A percentile compares a stretch with the other conserved stretches of the same genome.
Conservation (phyloP, 2,888 invertebrate species). For the Macropis europaea region DNA sequence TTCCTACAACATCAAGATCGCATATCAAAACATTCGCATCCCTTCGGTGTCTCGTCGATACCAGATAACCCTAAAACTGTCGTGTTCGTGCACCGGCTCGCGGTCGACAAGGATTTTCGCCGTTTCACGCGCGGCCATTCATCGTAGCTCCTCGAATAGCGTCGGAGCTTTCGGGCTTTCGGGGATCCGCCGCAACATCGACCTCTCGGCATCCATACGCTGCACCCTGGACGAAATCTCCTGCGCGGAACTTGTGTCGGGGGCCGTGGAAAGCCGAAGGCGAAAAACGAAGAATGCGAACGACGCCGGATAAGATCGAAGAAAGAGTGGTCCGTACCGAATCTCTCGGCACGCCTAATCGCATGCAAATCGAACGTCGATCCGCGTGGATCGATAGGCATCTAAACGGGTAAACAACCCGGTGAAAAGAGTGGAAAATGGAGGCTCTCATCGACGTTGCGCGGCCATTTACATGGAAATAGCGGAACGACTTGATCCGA, state of each 20-base stretch:
- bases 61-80: background rate
- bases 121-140: conserved; percentile 21
- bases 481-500: conserved; percentile 16
- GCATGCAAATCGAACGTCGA: conserved; percentile 43
- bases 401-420: conserved; percentile 39
- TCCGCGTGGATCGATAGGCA: conserved; percentile 31
- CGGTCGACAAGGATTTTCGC: conserved; percentile 23
- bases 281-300: conserved; percentile 8
- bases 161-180: conserved; percentile 43
- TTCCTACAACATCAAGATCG: too few species aligned
- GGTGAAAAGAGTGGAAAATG: background rate
- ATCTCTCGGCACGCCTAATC: conserved; percentile 31
- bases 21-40: too few species aligned
- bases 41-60: background rate
- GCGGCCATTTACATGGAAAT: conserved; percentile 34
- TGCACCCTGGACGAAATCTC: conserved; percentile 31
- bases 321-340: background rate
- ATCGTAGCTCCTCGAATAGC: conserved; percentile 37
- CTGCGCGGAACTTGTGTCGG: conserved; percentile 17
- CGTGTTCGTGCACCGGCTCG: background rate
- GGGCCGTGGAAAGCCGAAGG: conserved; percentile 1
- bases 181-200: conserved; percentile 37
- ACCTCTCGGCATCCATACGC: conserved; percentile 16
- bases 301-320: conserved; percentile 24
- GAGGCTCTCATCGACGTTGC: too few species aligned